Evolutionary conservation across 2,888 invertebrate species (phyloP).

Genomic region (Cynaeus angustus): DNA sequence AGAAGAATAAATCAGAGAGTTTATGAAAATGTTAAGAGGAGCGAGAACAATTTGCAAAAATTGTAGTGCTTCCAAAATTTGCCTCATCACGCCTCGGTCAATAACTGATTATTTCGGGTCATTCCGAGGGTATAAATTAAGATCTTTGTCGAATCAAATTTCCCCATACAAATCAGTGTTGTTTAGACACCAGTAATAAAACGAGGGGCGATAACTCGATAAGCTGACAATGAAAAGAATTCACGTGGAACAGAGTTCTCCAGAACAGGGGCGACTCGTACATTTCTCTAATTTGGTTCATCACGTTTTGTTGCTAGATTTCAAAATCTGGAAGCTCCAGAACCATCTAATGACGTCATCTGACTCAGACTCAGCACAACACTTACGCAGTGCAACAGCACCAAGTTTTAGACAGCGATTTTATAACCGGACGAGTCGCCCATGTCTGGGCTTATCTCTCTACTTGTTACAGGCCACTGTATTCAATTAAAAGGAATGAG

Average conservation of each 20-base stretch:
- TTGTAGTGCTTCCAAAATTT: not conserved
- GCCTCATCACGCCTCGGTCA: constrained; percentile 13
- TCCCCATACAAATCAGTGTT: constrained; percentile 65
- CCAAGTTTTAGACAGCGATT: too few relatives aligned
- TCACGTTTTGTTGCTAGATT: not conserved
- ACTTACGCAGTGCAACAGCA: too few relatives aligned
- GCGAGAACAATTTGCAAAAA: too few relatives aligned
- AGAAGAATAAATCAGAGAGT: constrained; percentile 9
- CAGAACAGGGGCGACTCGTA: constrained; percentile 25
- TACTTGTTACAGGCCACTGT: constrained; percentile 59
- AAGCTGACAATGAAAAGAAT: constrained; percentile 64
- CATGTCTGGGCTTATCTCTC: constrained; percentile 52
- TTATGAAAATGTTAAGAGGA: too few relatives aligned
- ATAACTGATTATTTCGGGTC: constrained; percentile 26
- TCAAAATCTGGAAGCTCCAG: not conserved
- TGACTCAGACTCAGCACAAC: too few relatives aligned
- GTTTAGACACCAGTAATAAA: constrained; percentile 69
- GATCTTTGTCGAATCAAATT: constrained; percentile 65
- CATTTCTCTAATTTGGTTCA: not conserved
- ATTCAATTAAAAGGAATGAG: constrained; percentile 69
- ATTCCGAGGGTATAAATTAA: constrained; percentile 60
- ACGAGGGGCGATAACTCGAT: constrained; percentile 69
- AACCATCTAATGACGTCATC: not conserved
- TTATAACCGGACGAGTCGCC: constrained; percentile 29
- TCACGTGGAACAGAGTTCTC: constrained; percentile 35